Conservation (phyloP, 2,113 vertebrate species). For the Pheucticus melanocephalus region DNA sequence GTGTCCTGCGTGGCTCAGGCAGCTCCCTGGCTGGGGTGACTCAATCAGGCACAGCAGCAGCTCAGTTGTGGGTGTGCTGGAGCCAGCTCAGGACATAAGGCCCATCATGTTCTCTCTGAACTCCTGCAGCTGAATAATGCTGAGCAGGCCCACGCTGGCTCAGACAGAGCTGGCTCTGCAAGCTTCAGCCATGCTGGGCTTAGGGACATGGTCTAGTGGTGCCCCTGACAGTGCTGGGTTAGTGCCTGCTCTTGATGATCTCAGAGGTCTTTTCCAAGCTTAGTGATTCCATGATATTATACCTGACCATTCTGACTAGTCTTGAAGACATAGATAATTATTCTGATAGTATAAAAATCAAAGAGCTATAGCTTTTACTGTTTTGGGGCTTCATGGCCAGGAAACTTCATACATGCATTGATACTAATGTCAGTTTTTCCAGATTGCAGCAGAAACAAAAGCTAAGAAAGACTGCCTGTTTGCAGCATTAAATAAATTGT, state of each 20-base stretch:
- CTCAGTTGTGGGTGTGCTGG: not conserved
- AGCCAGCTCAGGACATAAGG: not conserved
- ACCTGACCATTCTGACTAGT: not conserved
- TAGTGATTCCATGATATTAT: not conserved
- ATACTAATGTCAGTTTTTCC: not conserved
- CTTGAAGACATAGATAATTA: not conserved
- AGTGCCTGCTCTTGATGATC: not conserved
- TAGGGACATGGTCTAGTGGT: no score
- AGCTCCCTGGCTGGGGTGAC: not conserved
- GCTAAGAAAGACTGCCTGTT: not conserved
- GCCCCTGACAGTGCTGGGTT: not conserved
- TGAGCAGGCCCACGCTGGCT: not conserved
- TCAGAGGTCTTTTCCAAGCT: not conserved
- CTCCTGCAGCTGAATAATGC: not conserved
- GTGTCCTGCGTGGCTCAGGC: accelerated
- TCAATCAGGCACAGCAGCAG: not conserved
- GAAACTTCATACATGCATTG: not conserved
- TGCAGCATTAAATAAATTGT: not conserved
- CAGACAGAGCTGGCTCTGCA: not conserved
- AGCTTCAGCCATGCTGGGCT: not conserved
- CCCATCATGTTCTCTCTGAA: not conserved
- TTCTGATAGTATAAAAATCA: not conserved
- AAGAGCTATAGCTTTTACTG: not conserved
- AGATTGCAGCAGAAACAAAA: not conserved
- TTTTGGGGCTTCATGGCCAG: not conserved